Conservation (phyloP, 2,113 vertebrate species). For the Poecile atricapillus region DNA sequence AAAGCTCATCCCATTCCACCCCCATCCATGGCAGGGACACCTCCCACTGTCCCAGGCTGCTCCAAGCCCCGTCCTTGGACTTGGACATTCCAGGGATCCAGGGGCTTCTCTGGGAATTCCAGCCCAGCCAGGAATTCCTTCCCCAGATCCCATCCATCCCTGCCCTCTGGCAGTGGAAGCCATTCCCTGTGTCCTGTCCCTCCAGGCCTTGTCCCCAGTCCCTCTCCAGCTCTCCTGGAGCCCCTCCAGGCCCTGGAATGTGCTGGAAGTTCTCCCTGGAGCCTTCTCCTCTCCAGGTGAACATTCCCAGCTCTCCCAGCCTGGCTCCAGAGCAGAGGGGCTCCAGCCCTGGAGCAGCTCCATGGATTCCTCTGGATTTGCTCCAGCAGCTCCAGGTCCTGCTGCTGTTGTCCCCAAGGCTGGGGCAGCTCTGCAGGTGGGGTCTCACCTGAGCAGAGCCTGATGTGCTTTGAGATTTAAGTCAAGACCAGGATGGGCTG, state of each 20-base stretch:
- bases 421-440: neutral
- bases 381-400: neutral
- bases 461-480: neutral
- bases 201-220: neutral
- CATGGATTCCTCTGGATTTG: fast-evolving
- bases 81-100: neutral
- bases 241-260: neutral
- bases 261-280: neutral
- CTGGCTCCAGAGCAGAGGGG: neutral
- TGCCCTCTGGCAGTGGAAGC: neutral
- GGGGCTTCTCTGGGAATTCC: neutral
- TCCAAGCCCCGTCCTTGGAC: neutral
- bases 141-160: neutral
- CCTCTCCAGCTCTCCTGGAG: neutral
- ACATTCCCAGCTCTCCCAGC: neutral
- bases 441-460: neutral
- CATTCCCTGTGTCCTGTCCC: neutral
- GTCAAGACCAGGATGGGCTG: fast-evolving
- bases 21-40: neutral
- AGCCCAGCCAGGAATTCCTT: neutral
- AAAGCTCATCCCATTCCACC: neutral
- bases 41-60: fast-evolving
- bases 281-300: fast-evolving
- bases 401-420: neutral
- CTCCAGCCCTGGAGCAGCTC: neutral